phyloP scores from a whole-genome alignment of 2,888 invertebrate species.

The Hartigia nigra region DNA sequence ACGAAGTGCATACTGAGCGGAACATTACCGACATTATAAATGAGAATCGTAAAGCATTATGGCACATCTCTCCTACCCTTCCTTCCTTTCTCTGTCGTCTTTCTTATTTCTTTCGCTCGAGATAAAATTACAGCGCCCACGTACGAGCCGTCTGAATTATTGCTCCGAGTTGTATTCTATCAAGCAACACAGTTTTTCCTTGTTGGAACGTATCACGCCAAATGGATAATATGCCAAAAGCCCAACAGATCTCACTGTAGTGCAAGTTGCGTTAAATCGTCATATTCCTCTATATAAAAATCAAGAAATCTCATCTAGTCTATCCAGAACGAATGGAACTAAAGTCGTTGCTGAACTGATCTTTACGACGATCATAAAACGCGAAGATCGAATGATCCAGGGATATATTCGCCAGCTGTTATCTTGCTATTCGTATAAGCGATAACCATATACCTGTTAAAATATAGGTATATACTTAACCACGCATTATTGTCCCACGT shows the following conservation, averaged over 20 bases:
- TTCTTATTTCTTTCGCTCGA: slow-evolving; percentile 6
- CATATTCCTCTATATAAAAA: background rate
- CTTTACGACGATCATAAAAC: background rate
- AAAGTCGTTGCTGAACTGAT: background rate
- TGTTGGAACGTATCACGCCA: background rate
- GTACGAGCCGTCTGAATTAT: slow-evolving; percentile 36
- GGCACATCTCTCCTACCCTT: slow-evolving; percentile 31
- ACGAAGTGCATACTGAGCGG: slow-evolving; percentile 46
- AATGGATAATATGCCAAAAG: background rate
- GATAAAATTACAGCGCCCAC: slow-evolving; percentile 37
- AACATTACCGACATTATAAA: slow-evolving; percentile 51
- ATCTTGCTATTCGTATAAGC: background rate
- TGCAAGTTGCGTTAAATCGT: background rate
- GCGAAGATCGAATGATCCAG: background rate
- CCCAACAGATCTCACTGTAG: background rate
- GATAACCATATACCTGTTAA: background rate
- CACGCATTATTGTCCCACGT: background rate
- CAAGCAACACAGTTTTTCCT: background rate
- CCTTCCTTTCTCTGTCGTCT: slow-evolving; percentile 11
- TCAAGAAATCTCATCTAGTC: background rate
- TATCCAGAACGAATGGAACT: background rate
- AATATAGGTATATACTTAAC: background rate
- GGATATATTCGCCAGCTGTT: background rate
- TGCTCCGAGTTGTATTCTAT: slow-evolving; percentile 29
- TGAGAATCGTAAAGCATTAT: slow-evolving; percentile 50